A percentile compares a stretch with the other conserved stretches of the same genome.
Conservation (phyloP, 2,113 vertebrate species). For the Ciconia boyciana region DNA sequence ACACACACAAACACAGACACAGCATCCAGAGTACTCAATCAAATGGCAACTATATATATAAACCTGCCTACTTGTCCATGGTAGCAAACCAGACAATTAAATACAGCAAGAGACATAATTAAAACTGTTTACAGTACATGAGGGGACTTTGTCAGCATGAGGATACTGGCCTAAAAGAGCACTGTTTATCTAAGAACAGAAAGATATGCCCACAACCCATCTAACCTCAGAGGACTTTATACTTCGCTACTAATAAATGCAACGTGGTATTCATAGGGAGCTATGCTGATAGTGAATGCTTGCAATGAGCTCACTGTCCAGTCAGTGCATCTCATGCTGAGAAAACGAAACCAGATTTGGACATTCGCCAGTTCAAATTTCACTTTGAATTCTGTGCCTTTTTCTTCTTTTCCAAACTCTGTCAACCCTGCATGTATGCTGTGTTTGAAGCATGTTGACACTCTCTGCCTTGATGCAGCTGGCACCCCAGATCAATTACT, state of each 20-base stretch:
- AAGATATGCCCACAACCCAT: neutral
- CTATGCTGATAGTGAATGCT: neutral
- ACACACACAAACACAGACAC: neutral
- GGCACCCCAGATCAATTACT: slow-evolving; percentile 11
- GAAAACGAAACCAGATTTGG: slow-evolving; percentile 35
- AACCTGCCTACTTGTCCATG: neutral
- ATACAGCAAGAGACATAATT: slow-evolving; percentile 24
- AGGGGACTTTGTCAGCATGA: neutral
- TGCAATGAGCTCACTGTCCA: slow-evolving; percentile 25
- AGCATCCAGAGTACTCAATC: neutral
- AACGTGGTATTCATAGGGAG: neutral
- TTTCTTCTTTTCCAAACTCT: neutral
- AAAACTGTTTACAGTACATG: neutral
- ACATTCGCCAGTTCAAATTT: slow-evolving; percentile 12
- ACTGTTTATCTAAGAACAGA: neutral
- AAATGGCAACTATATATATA: neutral
- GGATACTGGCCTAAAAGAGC: neutral
- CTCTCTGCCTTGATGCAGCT: neutral
- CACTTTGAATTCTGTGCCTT: neutral
- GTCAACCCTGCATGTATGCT: neutral
- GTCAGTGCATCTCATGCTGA: neutral
- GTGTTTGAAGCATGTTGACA: slow-evolving; percentile 24
- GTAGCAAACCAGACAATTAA: slow-evolving; percentile 1
- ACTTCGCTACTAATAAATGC: slow-evolving; percentile 4
- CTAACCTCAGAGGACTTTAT: neutral